A percentile compares a stretch with the other conserved stretches of the same genome.
phyloP scores from a whole-genome alignment of 1,140 invertebrate species.

The Fopius arisanus region DNA sequence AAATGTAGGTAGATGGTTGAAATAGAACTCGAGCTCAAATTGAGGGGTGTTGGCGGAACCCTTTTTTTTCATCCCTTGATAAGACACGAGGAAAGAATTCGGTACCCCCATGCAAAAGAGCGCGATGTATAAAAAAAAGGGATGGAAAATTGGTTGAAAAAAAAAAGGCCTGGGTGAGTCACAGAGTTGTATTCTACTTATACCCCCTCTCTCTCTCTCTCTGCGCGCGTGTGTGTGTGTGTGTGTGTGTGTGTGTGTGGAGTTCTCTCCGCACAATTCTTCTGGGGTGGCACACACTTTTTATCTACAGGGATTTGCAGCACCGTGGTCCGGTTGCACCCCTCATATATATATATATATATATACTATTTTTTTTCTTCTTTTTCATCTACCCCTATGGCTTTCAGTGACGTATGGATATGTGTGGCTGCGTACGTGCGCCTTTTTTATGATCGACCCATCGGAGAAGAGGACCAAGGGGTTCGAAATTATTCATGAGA shows the following conservation, averaged over 20 bases:
- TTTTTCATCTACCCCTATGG: slow-evolving; percentile 7
- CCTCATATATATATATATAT: no score
- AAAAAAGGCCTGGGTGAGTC: slow-evolving; percentile 33
- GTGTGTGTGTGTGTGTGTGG: neutral
- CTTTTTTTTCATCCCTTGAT: slow-evolving; percentile 13
- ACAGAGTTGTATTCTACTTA: slow-evolving; percentile 23
- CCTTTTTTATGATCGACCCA: slow-evolving; percentile 48
- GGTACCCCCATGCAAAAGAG: neutral
- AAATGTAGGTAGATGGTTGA: neutral
- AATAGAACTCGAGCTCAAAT: neutral
- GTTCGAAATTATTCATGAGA: slow-evolving; percentile 61
- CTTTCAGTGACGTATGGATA: slow-evolving; percentile 23
- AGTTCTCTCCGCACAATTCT: neutral
- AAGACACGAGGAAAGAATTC: slow-evolving; percentile 23
- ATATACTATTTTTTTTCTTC: slow-evolving; percentile 28
- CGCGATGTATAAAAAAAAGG: neutral
- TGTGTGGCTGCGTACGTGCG: neutral
- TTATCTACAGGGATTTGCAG: slow-evolving; percentile 62
- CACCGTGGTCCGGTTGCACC: slow-evolving; percentile 57
- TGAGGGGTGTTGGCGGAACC: neutral
- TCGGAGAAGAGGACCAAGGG: slow-evolving; percentile 31
- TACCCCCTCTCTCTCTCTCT: no score
- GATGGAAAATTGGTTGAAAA: slow-evolving; percentile 28
- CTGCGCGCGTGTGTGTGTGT: slow-evolving; percentile 7
- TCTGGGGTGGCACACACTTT: slow-evolving; percentile 53